Base-by-base conservation (phyloP, 2,797 vertebrate species). In the Hyperoplus lanceolatus region DNA sequence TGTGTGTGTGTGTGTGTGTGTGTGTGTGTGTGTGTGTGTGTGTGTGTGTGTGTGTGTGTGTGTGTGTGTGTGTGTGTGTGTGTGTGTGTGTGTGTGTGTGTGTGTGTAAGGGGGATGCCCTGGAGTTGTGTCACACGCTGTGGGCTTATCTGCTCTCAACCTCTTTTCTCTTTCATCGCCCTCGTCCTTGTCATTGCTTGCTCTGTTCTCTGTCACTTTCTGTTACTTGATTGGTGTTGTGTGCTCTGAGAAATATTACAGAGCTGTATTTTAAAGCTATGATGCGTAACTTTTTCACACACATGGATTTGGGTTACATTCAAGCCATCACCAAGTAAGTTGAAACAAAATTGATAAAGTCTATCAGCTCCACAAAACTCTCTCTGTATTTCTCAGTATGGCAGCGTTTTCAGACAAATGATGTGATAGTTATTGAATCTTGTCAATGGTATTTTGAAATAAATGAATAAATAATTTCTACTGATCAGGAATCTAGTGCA, bases 101-200 rank as follows among this genome's bases (percentile, higher is more conserved):
- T 53, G 50, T 53, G 18, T 62, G 49, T 57, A 75, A 36, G 7
- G 42, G 59, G 38, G 45, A 21, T 73, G 57, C 66, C 80, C 80
- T 78, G 66, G 21, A 82, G 76, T 73, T 71, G 76, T 80, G 76
- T 80, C 42, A 55, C 73, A 75, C 64, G 69, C 78, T 72, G 51
- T 39, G 51, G 64, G 65, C 60, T 79, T 74, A 53, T 83, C 70
- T 64, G 50, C 73, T 75, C 54, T 75, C 62, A 46, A 50, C 55
- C n/a, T 42, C n/a, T 50, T 29, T 73, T 49, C 72, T 74, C 64
- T 68, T 76, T 84, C 62, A 69, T 68, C 21, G 29, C 43, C 59
- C 72, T 42, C 51, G 48, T 55, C 7, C 56, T 70, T 43, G 12
- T 73, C 58, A 36, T 21, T 38, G 60, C 64, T 60, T 58, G 53